A percentile compares a stretch with the other conserved stretches of the same genome.
Evolutionary conservation across 2,888 invertebrate species (phyloP).

Genomic region (Coenonympha glycerion): DNA sequence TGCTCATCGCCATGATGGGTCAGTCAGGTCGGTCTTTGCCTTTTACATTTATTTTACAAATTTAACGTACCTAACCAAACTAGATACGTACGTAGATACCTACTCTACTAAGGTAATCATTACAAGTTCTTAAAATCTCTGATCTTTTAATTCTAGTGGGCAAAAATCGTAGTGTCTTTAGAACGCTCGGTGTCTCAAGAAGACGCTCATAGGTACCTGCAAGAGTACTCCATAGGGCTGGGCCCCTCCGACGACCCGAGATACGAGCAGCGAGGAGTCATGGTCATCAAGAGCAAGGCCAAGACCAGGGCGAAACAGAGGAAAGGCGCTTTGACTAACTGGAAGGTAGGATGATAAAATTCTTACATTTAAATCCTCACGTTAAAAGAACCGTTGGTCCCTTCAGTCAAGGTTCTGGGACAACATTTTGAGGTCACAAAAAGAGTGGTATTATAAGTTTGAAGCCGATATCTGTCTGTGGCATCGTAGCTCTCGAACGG

Average conservation of each 20-base stretch:
- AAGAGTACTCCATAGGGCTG: constrained; percentile 95
- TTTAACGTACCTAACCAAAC: too few species aligned
- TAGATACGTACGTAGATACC: too few species aligned
- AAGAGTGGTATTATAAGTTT: too few species aligned
- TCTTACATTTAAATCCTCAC: not conserved
- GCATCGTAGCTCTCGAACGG: too few species aligned
- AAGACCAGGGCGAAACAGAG: constrained; percentile 97
- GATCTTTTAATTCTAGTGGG: constrained; percentile 82
- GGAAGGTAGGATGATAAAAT: constrained; percentile 85
- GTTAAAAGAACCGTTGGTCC: too few species aligned
- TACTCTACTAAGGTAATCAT: too few species aligned
- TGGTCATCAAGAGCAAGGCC: constrained; percentile 98
- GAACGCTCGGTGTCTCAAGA: constrained; percentile 94
- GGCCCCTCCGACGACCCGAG: constrained; percentile 89
- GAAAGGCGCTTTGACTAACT: constrained; percentile 95
- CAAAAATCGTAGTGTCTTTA: constrained; percentile 97
- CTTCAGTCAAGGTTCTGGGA: too few species aligned
- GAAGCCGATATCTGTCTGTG: too few species aligned
- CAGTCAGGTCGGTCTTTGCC: too few species aligned
- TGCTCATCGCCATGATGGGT: too few species aligned
- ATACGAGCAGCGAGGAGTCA: constrained; percentile 92
- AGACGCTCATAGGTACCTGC: constrained; percentile 92
- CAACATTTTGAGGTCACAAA: too few species aligned
- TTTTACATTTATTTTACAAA: too few species aligned
- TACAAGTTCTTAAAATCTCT: not conserved